phyloP scores from a whole-genome alignment of 30 jellyfish, hydroid and myxozoan genomes.

The Turritopsis rubra region DNA sequence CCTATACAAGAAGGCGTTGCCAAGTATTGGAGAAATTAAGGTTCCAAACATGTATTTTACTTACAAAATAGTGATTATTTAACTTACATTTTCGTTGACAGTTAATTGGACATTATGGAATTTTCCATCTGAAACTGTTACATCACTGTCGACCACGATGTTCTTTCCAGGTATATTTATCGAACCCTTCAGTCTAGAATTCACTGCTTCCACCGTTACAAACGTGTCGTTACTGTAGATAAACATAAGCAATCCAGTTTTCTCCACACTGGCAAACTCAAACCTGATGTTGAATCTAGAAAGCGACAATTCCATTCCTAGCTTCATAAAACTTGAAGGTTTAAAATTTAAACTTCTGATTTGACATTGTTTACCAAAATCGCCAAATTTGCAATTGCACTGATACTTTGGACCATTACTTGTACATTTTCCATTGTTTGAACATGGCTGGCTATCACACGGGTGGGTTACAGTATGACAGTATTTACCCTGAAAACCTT shows the following conservation, averaged over 20 bases:
- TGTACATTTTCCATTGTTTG: constrained; percentile 4
- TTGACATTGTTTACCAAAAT: constrained; percentile 28
- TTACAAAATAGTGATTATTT: too few species aligned
- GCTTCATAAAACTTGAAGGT: neutral
- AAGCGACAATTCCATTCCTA: neutral
- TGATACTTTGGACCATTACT: constrained; percentile 1
- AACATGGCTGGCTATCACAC: constrained; percentile 20
- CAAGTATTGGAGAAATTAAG: neutral
- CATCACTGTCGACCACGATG: neutral
- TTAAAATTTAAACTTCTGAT: neutral
- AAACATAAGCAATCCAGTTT: neutral
- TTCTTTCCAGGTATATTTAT: neutral
- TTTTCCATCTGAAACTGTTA: constrained; percentile 5
- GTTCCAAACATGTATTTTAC: too few species aligned
- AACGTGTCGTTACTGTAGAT: neutral
- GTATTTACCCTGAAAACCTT: constrained; percentile 37
- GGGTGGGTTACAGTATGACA: constrained; percentile 43
- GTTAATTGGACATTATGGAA: neutral
- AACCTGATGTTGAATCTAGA: neutral
- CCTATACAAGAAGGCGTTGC: neutral
- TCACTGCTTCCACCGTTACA: neutral
- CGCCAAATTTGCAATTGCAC: constrained; percentile 28
- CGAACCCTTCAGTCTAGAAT: neutral
- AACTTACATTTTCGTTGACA: constrained; percentile 4
- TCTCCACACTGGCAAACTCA: constrained; percentile 14